Evolutionary conservation across 1,140 invertebrate genomes (phyloP).

Genomic region (Pogonognathellus flavescens): DNA sequence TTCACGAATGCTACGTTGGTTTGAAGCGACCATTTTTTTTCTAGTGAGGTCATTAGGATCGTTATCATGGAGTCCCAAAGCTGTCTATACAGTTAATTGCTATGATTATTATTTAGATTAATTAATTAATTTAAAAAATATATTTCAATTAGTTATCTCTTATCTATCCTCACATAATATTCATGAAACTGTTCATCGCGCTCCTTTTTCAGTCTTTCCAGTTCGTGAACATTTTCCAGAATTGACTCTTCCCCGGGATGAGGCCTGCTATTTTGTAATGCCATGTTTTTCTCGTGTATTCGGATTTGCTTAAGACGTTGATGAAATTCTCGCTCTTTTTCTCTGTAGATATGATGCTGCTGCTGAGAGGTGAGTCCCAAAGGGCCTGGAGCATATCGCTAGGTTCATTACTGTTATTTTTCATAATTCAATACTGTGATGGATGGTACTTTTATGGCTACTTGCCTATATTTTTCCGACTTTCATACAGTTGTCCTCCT

Average conservation of each 20-base stretch:
- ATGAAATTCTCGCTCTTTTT: not conserved
- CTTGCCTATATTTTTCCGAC: not conserved
- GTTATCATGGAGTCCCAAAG: not conserved
- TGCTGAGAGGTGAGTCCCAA: not conserved
- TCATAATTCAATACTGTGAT: not conserved
- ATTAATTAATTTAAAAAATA: not conserved
- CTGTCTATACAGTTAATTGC: not conserved
- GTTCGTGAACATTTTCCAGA: not conserved
- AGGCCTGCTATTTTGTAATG: not conserved
- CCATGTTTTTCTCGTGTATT: not conserved
- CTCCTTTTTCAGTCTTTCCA: not conserved
- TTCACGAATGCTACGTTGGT: not conserved
- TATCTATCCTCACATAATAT: not conserved
- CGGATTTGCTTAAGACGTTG: not conserved
- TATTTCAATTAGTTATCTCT: too few relatives aligned
- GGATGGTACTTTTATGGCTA: not conserved
- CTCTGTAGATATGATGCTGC: not conserved
- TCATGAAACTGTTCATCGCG: not conserved
- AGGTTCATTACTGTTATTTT: not conserved
- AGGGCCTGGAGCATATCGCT: not conserved
- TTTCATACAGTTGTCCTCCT: not conserved
- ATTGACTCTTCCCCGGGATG: not conserved
- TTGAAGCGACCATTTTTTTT: not conserved
- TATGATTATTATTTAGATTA: too few relatives aligned
- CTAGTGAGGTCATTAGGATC: not conserved